A percentile compares a stretch with the other conserved stretches of the same genome.
These are phyloP conservation scores for Periparus ater DNA, from an alignment of 2,797 vertebrate species.

Conservation along the genomic window DNA sequence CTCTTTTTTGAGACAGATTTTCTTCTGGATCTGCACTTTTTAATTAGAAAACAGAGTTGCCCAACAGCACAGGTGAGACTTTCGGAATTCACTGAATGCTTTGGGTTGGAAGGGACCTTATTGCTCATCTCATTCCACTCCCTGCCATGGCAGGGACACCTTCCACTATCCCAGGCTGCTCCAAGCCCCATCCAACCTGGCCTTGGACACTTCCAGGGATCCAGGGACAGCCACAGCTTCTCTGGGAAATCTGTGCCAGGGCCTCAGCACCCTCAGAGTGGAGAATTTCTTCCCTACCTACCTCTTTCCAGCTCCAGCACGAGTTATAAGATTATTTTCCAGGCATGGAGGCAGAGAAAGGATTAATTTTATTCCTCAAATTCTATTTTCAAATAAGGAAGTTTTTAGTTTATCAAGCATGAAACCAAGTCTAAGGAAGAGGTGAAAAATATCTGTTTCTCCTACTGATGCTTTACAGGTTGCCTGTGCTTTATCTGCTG, in stretches of 20 bases:
- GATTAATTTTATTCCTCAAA: neutral
- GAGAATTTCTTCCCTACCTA: neutral
- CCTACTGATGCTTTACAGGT: neutral
- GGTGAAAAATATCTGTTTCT: neutral
- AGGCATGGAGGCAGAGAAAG: neutral
- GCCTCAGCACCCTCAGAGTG: rapidly evolving
- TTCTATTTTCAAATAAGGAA: neutral
- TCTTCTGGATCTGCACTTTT: neutral
- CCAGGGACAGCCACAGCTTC: neutral
- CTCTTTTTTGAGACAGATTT: neutral
- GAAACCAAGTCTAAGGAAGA: neutral
- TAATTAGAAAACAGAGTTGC: neutral
- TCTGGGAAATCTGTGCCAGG: neutral
- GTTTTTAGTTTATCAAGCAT: neutral
- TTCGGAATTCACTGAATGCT: neutral
- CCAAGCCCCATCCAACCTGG: rapidly evolving
- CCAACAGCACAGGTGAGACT: neutral
- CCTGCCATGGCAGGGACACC: neutral
- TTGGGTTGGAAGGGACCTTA: neutral
- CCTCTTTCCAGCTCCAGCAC: neutral
- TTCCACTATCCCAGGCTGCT: rapidly evolving
- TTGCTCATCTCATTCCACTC: rapidly evolving
- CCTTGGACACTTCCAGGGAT: neutral
- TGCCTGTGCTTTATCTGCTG: neutral
- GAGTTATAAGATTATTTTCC: neutral